Conservation (phyloP, 2,113 vertebrate species). For the zebrafish (Danio rerio) region GRCz12tu NC_133180.1:53971501-53972000, state of each 20-base stretch:
- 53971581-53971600: constrained; percentile 11
- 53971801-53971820: constrained; percentile 59
- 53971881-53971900: constrained; percentile 53
- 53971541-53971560: neutral
- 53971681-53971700: constrained; percentile 38
- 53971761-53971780: constrained; percentile 54
- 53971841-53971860: constrained; percentile 57
- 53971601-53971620: neutral
- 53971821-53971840: constrained; percentile 59
- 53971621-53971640: neutral
- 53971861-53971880: constrained; percentile 55
- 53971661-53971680: constrained; percentile 34
- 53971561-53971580: neutral
- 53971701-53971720: constrained; percentile 33
- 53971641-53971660: constrained; percentile 18
- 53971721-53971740: constrained; percentile 52
- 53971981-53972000: constrained; percentile 48
- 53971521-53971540: neutral
- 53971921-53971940: constrained; percentile 38
- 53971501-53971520: neutral
- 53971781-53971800: constrained; percentile 61
- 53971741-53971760: constrained; percentile 45
- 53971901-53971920: constrained; percentile 19
- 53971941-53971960: constrained; percentile 54
- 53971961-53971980: constrained; percentile 51